Base-by-base conservation (phyloP, 2,888 invertebrate species). In the Tromatobia lineatoria region DNA sequence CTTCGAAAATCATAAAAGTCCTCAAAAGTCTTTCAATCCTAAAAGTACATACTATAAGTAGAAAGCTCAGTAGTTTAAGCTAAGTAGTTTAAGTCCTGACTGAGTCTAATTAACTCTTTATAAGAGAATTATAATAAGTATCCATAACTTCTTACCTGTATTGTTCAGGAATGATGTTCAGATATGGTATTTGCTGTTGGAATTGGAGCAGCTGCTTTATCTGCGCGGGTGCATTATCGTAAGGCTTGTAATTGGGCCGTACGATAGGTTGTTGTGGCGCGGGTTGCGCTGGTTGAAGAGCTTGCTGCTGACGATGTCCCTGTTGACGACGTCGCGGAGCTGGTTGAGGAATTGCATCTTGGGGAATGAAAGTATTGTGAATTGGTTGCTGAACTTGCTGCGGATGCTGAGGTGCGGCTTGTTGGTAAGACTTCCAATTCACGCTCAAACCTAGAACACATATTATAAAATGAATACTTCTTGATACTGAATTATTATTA, bases 131-230 rank as follows among this genome's bases (percentile, higher is more conserved):
- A n/a, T 3, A 50, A 50, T 20, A 54, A 38, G 25, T 61, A 2
- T 64, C 15, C 3, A 7, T 18, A 18, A 64, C 20, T 25, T 0
- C 38, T 34, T 85, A 92, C 92, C 92, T 91, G 73, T 86, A 91
- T 13, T 90, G 92, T 82, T 91, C 92, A 11, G 93, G 93, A 54
- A 93, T 92, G 76, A 90, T 89, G 85, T 92, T 92, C 57, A 91
- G 67, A 84, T 93, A 93, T n/a, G 93, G 93, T 80, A 93, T 91
- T 78, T 93, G 92, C 18, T 90, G 90, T 79, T 93, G 93, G 74
- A 90, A 93, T 42, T 92, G 90, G 11, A 93, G 88, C 45, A 93
- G 73, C 74, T 93, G 91, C 38, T 92, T 91, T 50, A 94, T 93
- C 45, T 91, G 89, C 3, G 91, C 83, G 0, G 94, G 93, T 8